Conservation (phyloP, 2,888 invertebrate species). For the Drosophila phalerata region DNA sequence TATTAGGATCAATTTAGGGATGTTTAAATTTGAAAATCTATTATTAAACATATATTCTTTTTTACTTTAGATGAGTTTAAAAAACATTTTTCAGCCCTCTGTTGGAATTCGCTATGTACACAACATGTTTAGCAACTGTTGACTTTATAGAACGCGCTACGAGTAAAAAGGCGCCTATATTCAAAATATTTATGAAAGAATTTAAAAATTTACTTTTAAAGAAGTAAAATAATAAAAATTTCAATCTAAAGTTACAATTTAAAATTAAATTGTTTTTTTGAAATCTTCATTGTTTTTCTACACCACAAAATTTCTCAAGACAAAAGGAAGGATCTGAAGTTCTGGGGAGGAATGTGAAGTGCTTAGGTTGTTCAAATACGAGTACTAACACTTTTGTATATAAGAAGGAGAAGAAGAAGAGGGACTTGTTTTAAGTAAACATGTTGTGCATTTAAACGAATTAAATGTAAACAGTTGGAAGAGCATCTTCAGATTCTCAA, state of each 20-base stretch:
- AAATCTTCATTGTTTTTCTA: not conserved
- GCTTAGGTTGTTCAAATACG: constrained; percentile 25
- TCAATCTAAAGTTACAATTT: not conserved
- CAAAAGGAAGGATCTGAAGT: not conserved
- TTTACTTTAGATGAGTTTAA: too few relatives aligned
- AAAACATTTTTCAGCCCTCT: not conserved
- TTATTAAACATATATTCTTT: too few relatives aligned
- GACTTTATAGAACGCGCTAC: not conserved
- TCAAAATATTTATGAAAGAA: not conserved
- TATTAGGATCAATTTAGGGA: too few relatives aligned
- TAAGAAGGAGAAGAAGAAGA: constrained; percentile 10
- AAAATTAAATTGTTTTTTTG: not conserved
- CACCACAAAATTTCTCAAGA: not conserved
- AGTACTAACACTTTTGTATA: constrained; percentile 19
- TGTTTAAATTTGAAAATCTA: too few relatives aligned
- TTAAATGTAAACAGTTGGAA: constrained; percentile 58
- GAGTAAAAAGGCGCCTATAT: not conserved
- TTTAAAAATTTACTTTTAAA: not conserved
- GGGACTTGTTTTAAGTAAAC: constrained; percentile 36
- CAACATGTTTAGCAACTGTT: not conserved
- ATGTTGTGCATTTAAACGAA: constrained; percentile 53
- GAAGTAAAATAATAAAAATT: not conserved
- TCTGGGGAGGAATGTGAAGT: not conserved
- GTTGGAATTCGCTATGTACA: not conserved
- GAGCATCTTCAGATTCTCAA: constrained; percentile 27